Evolutionary conservation across 2,113 vertebrate species (phyloP), one percentile per base, ranked within the genome.

Genomic region (Microcebus griseorufus): DNA sequence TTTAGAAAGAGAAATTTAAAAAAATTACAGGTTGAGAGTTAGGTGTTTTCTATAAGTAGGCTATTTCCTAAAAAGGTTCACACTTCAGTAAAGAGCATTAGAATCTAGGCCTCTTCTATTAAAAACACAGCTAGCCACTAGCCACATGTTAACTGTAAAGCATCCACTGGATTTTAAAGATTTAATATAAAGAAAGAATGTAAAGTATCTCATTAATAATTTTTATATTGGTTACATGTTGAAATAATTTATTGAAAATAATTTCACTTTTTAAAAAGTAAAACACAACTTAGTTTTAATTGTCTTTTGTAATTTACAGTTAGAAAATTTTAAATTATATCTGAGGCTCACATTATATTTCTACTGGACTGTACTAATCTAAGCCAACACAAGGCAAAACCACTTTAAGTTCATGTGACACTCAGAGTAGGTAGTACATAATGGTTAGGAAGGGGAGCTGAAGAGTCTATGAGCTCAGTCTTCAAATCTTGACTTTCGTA

Each of bases 171-270:
- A n/a, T 89, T 81, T 70, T 53, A 81, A 94, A 64, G 65, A 64
- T 82, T n/a, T 42, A 73, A 55, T 42, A 89, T 9, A 73, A 82
- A 89, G 22, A 73, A 65, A 89, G 29, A 82, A 88, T 58, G 42
- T 8, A 73, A 81, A 81, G 82, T 58, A 87, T n/a, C 48, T 64
- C 65, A 29, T 29, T 60, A 86, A 65, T 53, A 65, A 5, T 65
- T 88, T 73, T 55, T 42, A 45, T 69, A 67, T n/a, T 48, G 32
- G 65, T 78, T 75, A 42, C 65, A 25, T 48, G 27, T 48, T 76
- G 73, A 76, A 48, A 76, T 76, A 76, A 76, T 42, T 42, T 32
- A 58, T 39, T 93, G 48, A 92, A 93, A 87, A 87, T 81, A 80
- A 82, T 75, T 53, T 58, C 37, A 18, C 27, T 85, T 78, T 13